Conservation (phyloP, 2,888 invertebrate species). For the Agrotis clavis region DNA sequence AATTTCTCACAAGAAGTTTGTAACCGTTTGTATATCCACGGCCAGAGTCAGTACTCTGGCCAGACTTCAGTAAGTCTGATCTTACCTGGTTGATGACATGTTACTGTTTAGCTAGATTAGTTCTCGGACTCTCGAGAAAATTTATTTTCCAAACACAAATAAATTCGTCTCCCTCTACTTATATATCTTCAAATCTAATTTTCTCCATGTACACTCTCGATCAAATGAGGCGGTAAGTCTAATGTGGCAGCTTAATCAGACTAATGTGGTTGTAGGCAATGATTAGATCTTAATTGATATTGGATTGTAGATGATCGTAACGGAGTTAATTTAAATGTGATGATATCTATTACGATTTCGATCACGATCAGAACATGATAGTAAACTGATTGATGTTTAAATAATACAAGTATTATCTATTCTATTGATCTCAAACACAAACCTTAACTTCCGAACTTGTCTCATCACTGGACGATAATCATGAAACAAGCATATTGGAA, state of each 20-base stretch:
- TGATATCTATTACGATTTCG: background rate
- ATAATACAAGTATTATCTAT: too few species aligned
- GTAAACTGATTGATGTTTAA: too few species aligned
- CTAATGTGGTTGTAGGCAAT: conserved; percentile 17
- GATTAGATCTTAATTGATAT: conserved; percentile 24
- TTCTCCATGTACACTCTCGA: conserved; percentile 9
- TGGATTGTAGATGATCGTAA: background rate
- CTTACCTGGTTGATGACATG: background rate
- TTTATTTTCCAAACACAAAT: background rate
- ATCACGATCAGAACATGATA: too few species aligned
- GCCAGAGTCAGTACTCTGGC: too few species aligned
- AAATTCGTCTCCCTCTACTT: too few species aligned
- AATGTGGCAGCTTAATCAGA: conserved; percentile 1
- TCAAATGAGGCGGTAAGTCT: background rate
- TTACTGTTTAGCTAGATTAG: conserved; percentile 20
- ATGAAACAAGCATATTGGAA: too few species aligned
- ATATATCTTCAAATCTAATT: conserved; percentile 18
- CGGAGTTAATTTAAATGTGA: background rate
- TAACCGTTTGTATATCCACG: conserved; percentile 9
- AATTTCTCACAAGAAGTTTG: conserved; percentile 1
- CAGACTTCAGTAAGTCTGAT: too few species aligned
- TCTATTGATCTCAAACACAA: too few species aligned
- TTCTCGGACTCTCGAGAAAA: conserved; percentile 31
- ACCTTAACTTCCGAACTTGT: too few species aligned
- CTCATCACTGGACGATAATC: too few species aligned